Evolutionary conservation across 2,113 vertebrate species (phyloP).

Genomic region (Leucoraja erinaceus): DNA sequence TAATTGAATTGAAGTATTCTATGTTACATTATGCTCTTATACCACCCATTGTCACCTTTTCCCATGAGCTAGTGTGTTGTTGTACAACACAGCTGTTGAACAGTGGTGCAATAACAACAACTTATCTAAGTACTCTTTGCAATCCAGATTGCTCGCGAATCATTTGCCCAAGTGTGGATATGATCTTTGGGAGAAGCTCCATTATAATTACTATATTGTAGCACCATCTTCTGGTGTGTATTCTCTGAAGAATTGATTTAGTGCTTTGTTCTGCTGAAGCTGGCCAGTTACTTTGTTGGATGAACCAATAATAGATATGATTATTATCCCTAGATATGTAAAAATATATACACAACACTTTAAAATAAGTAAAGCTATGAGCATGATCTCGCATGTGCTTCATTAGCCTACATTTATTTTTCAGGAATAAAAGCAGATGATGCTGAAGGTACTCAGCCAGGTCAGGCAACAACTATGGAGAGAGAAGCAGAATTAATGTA

Average conservation of each 20-base stretch:
- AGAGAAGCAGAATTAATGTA: too few species aligned
- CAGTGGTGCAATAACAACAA: neutral
- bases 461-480: too few species aligned
- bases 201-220: neutral
- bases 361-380: neutral
- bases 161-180: neutral
- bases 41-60: neutral
- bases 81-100: neutral
- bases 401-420: neutral
- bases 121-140: neutral
- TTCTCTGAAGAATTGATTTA: neutral
- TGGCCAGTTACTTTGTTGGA: neutral
- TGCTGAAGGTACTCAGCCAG: too few species aligned
- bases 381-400: neutral
- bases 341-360: too few species aligned
- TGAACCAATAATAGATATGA: neutral
- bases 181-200: neutral
- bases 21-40: neutral
- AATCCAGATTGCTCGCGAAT: neutral
- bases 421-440: neutral
- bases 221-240: conserved; percentile 2
- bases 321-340: neutral
- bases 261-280: neutral
- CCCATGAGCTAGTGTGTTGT: neutral
- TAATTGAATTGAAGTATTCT: neutral